phyloP scores from a whole-genome alignment of 2,888 invertebrate genomes.

The Barypeithes pellucidus region DNA sequence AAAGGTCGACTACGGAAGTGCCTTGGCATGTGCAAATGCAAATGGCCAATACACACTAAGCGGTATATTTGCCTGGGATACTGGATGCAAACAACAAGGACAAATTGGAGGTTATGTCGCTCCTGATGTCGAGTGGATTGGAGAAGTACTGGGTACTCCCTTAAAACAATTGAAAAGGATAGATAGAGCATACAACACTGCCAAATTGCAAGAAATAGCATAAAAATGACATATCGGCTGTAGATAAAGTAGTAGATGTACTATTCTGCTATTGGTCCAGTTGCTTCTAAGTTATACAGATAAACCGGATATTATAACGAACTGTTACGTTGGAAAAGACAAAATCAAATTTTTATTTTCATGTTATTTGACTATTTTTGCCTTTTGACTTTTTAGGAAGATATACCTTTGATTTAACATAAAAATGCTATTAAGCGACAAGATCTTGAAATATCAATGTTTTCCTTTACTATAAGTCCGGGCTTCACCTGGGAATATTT shows the following conservation, averaged over 20 bases:
- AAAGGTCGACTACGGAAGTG: constrained; percentile 83
- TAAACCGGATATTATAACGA: no score
- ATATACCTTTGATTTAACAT: no score
- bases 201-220: constrained; percentile 31
- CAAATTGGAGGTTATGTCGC: constrained; percentile 70
- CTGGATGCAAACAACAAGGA: constrained; percentile 74
- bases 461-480: no score
- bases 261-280: not conserved
- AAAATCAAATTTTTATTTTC: no score
- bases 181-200: constrained; percentile 59
- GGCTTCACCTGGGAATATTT: no score
- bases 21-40: constrained; percentile 83
- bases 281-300: not conserved
- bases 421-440: no score
- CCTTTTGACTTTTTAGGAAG: no score
- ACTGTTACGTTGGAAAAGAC: no score
- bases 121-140: constrained; percentile 71
- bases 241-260: no score
- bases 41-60: constrained; percentile 80
- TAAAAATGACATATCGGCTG: constrained; percentile 29
- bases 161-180: constrained; percentile 66
- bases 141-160: constrained; percentile 66
- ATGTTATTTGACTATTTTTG: no score
- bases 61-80: constrained; percentile 86
- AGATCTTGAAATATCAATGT: no score